These are phyloP conservation scores for Glaucidium brasilianum DNA, from an alignment of 2,113 vertebrate genomes.

Conservation along the genomic window DNA sequence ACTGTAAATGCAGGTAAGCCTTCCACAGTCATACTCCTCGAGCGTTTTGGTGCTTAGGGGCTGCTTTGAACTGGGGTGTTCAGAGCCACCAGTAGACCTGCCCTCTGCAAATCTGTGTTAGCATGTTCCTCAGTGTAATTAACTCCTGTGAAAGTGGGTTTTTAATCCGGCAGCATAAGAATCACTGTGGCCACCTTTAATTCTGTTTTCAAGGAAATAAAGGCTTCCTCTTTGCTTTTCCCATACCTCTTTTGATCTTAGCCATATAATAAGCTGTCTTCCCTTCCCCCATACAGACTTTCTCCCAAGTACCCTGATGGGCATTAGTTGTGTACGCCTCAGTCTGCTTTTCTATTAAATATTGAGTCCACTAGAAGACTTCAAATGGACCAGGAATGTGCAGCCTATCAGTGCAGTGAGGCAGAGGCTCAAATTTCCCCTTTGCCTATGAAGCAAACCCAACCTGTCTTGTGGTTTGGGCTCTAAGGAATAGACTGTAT, in stretches of 20 bases:
- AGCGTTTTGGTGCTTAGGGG: not conserved
- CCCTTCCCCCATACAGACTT: too few relatives aligned
- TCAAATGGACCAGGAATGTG: not conserved
- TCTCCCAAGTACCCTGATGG: not conserved
- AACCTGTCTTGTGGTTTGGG: not conserved
- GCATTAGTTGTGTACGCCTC: not conserved
- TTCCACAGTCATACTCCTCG: rapidly evolving
- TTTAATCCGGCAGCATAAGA: not conserved
- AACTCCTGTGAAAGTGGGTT: not conserved
- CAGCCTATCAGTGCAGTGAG: not conserved
- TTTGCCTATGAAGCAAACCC: not conserved
- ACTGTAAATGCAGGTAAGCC: not conserved
- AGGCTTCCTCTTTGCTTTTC: not conserved
- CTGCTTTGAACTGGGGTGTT: not conserved
- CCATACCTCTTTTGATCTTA: not conserved
- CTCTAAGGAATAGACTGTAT: not conserved
- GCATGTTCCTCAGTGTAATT: not conserved
- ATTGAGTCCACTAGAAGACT: not conserved
- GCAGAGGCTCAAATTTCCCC: not conserved
- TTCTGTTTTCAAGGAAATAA: not conserved
- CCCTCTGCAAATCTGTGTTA: too few relatives aligned
- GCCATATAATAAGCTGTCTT: not conserved
- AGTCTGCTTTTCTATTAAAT: too few relatives aligned
- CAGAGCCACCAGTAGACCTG: rapidly evolving
- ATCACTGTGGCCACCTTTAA: not conserved